Evolutionary conservation across 2,888 invertebrate species (phyloP).

Genomic region (Galerucella pusilla): DNA sequence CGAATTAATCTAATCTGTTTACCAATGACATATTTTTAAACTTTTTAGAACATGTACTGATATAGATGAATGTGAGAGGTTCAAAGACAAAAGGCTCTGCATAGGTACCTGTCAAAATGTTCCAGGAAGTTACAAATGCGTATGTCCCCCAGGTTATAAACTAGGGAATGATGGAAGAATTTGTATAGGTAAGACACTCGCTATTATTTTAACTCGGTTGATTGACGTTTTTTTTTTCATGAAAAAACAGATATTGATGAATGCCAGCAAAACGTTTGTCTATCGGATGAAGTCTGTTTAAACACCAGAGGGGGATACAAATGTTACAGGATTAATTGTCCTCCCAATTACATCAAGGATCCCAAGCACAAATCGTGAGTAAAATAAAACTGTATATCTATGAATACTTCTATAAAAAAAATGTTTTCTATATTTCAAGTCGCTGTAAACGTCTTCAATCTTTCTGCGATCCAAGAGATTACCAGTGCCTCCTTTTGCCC

Average conservation of each 20-base stretch:
- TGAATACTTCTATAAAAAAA: neutral
- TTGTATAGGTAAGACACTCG: slow-evolving; percentile 78
- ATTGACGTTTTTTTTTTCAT: neutral
- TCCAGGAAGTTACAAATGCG: slow-evolving; percentile 85
- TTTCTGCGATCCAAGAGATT: slow-evolving; percentile 78
- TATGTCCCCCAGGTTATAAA: slow-evolving; percentile 84
- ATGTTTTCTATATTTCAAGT: slow-evolving; percentile 67
- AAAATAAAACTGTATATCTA: slow-evolving; percentile 14
- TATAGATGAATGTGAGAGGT: slow-evolving; percentile 87
- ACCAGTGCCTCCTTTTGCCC: slow-evolving; percentile 81
- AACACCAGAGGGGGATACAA: slow-evolving; percentile 91
- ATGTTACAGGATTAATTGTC: slow-evolving; percentile 89
- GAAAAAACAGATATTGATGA: slow-evolving; percentile 75
- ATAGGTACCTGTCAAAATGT: slow-evolving; percentile 86
- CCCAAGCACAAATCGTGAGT: slow-evolving; percentile 82
- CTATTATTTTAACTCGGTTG: neutral
- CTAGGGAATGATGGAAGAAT: slow-evolving; percentile 79
- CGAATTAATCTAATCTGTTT: too few species aligned
- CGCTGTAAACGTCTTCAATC: slow-evolving; percentile 81
- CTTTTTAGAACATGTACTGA: slow-evolving; percentile 76
- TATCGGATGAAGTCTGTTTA: slow-evolving; percentile 81
- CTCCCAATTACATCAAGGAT: slow-evolving; percentile 84
- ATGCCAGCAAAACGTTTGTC: slow-evolving; percentile 70
- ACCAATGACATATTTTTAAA: too few species aligned
- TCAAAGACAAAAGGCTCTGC: slow-evolving; percentile 77